Evolutionary conservation across 92 coral and sea anemone species (phyloP).

Genomic region (Phymanthus crucifer): DNA sequence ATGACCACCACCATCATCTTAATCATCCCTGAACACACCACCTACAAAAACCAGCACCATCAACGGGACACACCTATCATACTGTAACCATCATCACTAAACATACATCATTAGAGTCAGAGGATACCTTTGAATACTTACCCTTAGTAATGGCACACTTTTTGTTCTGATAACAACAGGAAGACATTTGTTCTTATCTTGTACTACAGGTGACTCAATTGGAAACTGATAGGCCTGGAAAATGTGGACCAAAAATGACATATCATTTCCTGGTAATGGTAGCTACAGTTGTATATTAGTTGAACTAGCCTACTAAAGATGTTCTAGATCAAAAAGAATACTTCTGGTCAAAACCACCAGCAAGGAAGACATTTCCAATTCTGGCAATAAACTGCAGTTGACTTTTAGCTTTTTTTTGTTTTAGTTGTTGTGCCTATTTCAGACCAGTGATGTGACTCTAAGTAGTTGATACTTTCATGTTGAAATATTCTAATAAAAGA

Average conservation of each 20-base stretch:
- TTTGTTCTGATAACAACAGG: slow-evolving; percentile 71
- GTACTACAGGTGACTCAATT: slow-evolving; percentile 67
- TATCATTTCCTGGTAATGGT: too few species aligned
- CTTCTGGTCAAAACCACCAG: too few species aligned
- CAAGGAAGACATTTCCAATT: too few species aligned
- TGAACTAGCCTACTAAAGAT: too few species aligned
- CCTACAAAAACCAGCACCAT: not conserved
- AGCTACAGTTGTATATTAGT: too few species aligned
- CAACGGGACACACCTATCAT: not conserved
- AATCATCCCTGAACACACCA: not conserved
- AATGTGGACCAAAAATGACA: not conserved
- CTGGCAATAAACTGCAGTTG: too few species aligned
- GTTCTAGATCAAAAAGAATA: too few species aligned
- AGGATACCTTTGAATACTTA: slow-evolving; percentile 12
- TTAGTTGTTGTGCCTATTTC: too few species aligned
- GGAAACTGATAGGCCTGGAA: slow-evolving; percentile 67
- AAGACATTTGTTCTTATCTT: slow-evolving; percentile 73
- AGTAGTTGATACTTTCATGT: too few species aligned
- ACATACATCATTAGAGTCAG: not conserved
- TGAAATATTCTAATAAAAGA: not conserved
- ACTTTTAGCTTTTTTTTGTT: too few species aligned
- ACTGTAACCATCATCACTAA: not conserved
- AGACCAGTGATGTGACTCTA: too few species aligned
- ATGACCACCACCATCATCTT: not conserved
- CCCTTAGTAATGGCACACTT: slow-evolving; percentile 79